phyloP scores from a whole-genome alignment of 1,140 invertebrate genomes.

The Conus ventricosus region DNA sequence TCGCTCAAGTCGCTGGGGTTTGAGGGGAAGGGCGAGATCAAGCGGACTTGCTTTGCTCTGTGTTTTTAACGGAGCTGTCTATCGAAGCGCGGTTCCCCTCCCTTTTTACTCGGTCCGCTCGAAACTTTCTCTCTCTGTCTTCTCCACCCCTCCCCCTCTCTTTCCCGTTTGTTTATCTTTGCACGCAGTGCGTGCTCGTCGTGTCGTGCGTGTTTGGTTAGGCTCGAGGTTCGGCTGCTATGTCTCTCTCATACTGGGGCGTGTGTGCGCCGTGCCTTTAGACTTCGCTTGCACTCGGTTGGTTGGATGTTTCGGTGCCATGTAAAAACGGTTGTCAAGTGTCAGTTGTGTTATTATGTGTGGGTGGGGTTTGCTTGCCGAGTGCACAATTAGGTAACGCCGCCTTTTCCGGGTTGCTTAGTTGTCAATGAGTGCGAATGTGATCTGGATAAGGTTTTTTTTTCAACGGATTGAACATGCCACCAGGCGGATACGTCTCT shows the following conservation, averaged over 20 bases:
- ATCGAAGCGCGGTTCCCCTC: neutral
- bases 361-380: neutral
- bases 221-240: neutral
- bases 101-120: neutral
- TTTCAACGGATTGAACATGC: no score
- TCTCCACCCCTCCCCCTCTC: neutral
- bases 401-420: no score
- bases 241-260: no score
- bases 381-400: neutral
- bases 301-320: neutral
- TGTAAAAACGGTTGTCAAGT: conserved; percentile 7
- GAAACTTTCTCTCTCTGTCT: neutral
- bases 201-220: neutral
- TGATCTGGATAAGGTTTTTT: no score
- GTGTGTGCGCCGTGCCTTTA: no score
- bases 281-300: neutral
- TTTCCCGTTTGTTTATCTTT: neutral
- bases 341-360: neutral
- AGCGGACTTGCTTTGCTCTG: neutral
- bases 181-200: neutral
- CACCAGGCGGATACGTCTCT: no score
- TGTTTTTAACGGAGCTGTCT: neutral
- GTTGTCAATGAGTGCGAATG: no score
- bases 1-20: neutral
- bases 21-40: conserved; percentile 17